Conservation (phyloP, 1,140 invertebrate species). For the Eumeta japonica region DNA sequence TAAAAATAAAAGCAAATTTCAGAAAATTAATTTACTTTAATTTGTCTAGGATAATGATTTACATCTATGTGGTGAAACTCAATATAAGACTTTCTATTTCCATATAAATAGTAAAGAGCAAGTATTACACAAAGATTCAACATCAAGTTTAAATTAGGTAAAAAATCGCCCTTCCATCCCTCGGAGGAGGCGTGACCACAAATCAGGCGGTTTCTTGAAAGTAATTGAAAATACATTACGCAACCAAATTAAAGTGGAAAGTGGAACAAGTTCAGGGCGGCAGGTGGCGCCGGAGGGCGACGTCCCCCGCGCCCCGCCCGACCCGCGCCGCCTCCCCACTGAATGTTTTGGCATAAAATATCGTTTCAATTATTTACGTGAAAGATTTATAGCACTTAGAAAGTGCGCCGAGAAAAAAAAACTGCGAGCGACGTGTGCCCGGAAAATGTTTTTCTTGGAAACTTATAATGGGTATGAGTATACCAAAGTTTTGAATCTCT, state of each 20-base stretch:
- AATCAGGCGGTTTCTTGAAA: slow-evolving; percentile 49
- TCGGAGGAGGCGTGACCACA: slow-evolving; percentile 41
- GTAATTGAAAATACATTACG: slow-evolving; percentile 59
- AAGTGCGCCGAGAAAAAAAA: slow-evolving; percentile 54
- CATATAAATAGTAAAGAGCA: too few species aligned
- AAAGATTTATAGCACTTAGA: slow-evolving; percentile 57
- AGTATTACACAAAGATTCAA: too few species aligned
- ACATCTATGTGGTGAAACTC: too few species aligned
- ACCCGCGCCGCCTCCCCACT: slow-evolving; percentile 46
- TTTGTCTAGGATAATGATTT: too few species aligned
- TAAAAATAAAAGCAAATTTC: too few species aligned
- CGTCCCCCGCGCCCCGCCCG: slow-evolving; percentile 15
- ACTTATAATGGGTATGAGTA: slow-evolving; percentile 56
- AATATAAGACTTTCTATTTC: too few species aligned
- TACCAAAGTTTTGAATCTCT: slow-evolving; percentile 50
- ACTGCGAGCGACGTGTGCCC: slow-evolving; percentile 52
- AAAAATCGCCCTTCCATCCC: slow-evolving; percentile 31
- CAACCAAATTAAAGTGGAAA: slow-evolving; percentile 57
- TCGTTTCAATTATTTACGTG: slow-evolving; percentile 58
- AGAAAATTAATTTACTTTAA: too few species aligned
- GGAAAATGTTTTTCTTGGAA: slow-evolving; percentile 54
- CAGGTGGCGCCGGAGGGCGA: slow-evolving; percentile 25
- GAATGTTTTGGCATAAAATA: slow-evolving; percentile 59
- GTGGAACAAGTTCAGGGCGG: slow-evolving; percentile 51
- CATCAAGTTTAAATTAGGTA: slow-evolving; percentile 3